These are phyloP conservation scores for Ageneiosus marmoratus DNA, from an alignment of 2,113 vertebrate genomes.

Conservation along the genomic window DNA sequence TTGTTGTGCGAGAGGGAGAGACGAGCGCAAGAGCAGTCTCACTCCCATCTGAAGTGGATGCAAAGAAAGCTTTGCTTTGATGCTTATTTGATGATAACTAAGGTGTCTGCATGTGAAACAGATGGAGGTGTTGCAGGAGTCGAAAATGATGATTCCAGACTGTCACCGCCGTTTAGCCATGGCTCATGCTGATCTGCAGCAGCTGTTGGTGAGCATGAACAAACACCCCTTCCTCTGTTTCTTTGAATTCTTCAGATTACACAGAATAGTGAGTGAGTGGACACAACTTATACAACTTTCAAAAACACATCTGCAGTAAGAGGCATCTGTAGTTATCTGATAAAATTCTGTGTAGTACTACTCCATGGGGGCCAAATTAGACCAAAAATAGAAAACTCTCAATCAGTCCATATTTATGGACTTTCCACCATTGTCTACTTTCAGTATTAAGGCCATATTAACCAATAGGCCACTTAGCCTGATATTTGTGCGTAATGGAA, in stretches of 20 bases:
- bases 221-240: neutral
- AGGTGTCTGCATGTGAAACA: conserved; percentile 62
- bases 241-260: too few species aligned
- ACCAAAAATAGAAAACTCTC: neutral
- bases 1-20: neutral
- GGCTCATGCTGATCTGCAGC: conserved; percentile 83
- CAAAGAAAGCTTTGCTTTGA: conserved; percentile 19
- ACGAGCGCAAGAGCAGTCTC: neutral
- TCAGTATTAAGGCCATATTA: neutral
- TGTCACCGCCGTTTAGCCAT: conserved; percentile 86
- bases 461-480: neutral
- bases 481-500: neutral
- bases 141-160: conserved; percentile 96
- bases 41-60: conserved; percentile 29
- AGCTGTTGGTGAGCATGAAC: conserved; percentile 82
- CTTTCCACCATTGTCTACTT: neutral
- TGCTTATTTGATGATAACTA: conserved; percentile 57
- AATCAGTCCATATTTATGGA: neutral
- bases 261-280: too few species aligned
- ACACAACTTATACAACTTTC: neutral
- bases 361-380: neutral
- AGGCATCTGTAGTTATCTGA: neutral
- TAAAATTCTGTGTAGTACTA: neutral
- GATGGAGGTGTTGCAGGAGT: conserved; percentile 91
- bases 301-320: neutral